These are phyloP conservation scores for Mirza zaza DNA, from an alignment of 2,113 vertebrate genomes.

Conservation along the genomic window DNA sequence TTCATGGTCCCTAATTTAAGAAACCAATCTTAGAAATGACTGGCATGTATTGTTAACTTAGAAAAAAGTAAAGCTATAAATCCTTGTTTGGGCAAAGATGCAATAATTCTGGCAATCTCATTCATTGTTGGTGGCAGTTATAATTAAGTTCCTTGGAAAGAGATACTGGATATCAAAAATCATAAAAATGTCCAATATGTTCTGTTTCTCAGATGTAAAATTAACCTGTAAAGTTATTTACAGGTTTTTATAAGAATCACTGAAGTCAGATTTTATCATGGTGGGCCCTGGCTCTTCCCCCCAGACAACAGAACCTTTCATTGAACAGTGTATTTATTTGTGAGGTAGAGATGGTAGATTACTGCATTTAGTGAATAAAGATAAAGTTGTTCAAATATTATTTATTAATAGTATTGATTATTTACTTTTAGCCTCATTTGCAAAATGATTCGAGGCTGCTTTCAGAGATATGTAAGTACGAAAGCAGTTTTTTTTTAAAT, in stretches of 20 bases:
- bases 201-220: conserved; percentile 28
- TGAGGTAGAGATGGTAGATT: neutral
- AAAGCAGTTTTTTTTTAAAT: neutral
- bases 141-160: conserved; percentile 3
- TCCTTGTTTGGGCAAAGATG: neutral
- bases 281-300: neutral
- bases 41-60: neutral
- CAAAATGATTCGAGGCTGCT: neutral
- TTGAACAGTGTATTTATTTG: neutral
- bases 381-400: conserved; percentile 27
- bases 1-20: neutral
- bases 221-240: neutral
- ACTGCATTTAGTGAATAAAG: neutral
- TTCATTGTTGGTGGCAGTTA: neutral
- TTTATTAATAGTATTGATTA: conserved; percentile 3
- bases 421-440: neutral
- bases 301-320: neutral
- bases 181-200: neutral
- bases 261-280: conserved; percentile 1
- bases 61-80: neutral
- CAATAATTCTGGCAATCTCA: neutral
- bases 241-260: neutral
- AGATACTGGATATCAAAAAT: neutral
- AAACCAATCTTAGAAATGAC: conserved; percentile 21
- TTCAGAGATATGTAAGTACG: neutral